A percentile compares a stretch with the other conserved stretches of the same genome.
Evolutionary conservation across 1,140 invertebrate genomes (phyloP).

Genomic region (Leptestheria dahalacensis): DNA sequence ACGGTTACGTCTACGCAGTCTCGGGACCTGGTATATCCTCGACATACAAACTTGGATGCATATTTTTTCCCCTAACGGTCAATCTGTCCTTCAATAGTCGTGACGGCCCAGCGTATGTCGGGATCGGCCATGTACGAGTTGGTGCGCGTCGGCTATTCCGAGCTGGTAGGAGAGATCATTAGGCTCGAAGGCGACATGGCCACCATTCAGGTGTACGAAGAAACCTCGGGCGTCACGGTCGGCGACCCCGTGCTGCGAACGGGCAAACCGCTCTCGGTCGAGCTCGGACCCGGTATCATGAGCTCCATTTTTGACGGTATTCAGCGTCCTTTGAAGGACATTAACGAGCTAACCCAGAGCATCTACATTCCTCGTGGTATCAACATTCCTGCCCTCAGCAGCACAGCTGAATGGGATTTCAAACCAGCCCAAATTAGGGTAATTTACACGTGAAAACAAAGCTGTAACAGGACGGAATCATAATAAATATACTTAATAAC

Average conservation of each 20-base stretch:
- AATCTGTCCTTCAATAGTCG: conserved; percentile 53
- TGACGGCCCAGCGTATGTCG: conserved; percentile 97
- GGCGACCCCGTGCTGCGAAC: conserved; percentile 96
- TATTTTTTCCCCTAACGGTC: not conserved
- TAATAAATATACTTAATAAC: too few relatives aligned
- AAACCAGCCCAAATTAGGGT: conserved; percentile 73
- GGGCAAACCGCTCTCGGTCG: conserved; percentile 94
- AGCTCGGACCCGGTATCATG: conserved; percentile 98
- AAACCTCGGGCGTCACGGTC: conserved; percentile 98
- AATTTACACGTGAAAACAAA: conserved; percentile 15
- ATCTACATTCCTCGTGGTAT: conserved; percentile 99
- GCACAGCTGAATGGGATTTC: conserved; percentile 80
- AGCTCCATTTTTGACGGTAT: conserved; percentile 99
- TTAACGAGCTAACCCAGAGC: conserved; percentile 78
- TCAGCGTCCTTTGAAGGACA: conserved; percentile 93
- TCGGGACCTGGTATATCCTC: conserved; percentile 88
- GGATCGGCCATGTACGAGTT: conserved; percentile 99
- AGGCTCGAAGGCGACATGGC: conserved; percentile 97
- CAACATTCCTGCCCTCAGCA: conserved; percentile 79
- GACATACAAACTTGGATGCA: conserved; percentile 9
- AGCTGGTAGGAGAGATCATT: conserved; percentile 98
- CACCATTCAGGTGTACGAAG: conserved; percentile 98
- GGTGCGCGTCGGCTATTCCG: conserved; percentile 93
- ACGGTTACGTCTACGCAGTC: conserved; percentile 91
- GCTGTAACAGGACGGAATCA: too few relatives aligned